Evolutionary conservation across 1,140 invertebrate genomes (phyloP).

Genomic region (Drosophila saltans): DNA sequence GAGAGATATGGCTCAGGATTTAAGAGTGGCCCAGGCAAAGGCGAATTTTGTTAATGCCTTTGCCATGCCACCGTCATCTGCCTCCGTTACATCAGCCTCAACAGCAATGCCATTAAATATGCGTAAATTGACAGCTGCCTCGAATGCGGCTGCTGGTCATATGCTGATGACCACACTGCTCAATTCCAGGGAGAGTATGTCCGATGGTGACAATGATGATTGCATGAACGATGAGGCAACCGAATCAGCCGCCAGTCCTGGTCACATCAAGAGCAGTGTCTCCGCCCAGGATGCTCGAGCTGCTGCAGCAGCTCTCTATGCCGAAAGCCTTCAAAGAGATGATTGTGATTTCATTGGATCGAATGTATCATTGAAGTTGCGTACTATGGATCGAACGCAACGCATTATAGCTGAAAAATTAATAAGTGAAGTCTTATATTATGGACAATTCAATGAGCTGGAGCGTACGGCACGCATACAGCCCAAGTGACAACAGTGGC

Average conservation of each 20-base stretch:
- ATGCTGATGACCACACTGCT: slow-evolving; percentile 76
- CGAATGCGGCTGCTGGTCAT: slow-evolving; percentile 60
- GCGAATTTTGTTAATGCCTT: slow-evolving; percentile 64
- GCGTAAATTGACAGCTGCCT: slow-evolving; percentile 59
- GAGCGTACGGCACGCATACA: slow-evolving; percentile 74
- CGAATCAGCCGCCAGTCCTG: slow-evolving; percentile 66
- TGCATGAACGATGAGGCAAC: slow-evolving; percentile 67
- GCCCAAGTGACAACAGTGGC: slow-evolving; percentile 78
- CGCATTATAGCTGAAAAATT: slow-evolving; percentile 83
- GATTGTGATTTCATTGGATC: slow-evolving; percentile 82
- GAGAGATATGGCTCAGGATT: slow-evolving; percentile 79
- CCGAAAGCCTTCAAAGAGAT: slow-evolving; percentile 68
- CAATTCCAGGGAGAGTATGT: slow-evolving; percentile 71
- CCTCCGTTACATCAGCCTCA: slow-evolving; percentile 25
- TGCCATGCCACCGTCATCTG: slow-evolving; percentile 62
- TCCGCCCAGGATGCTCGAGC: slow-evolving; percentile 67
- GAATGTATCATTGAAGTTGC: slow-evolving; percentile 82
- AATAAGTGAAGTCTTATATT: slow-evolving; percentile 83
- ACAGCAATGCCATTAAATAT: slow-evolving; percentile 70
- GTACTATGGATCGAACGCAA: slow-evolving; percentile 83
- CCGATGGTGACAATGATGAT: slow-evolving; percentile 64
- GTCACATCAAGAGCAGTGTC: slow-evolving; percentile 67
- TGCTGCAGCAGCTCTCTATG: slow-evolving; percentile 71
- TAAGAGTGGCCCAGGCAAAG: slow-evolving; percentile 77
- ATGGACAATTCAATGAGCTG: slow-evolving; percentile 82